These are phyloP conservation scores for Zaprionus africanus DNA, from an alignment of 1,140 invertebrate genomes.

Conservation along the genomic window DNA sequence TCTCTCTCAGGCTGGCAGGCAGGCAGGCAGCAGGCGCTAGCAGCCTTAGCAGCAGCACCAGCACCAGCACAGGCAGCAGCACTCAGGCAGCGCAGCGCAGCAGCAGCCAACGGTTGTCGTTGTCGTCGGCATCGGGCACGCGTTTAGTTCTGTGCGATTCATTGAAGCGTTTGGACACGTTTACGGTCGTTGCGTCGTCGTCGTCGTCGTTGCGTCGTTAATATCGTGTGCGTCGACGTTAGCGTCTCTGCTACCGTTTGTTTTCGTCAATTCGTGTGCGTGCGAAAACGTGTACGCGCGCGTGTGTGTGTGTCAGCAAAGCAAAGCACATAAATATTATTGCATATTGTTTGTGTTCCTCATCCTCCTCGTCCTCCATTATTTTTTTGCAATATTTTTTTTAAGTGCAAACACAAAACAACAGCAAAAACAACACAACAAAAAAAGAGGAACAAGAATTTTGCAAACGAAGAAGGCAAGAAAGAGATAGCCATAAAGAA, in stretches of 20 bases:
- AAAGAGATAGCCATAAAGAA: neutral
- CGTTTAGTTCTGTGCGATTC: slow-evolving; percentile 75
- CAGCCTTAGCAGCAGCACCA: slow-evolving; percentile 11
- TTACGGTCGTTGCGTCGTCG: slow-evolving; percentile 47
- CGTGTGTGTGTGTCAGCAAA: slow-evolving; percentile 8
- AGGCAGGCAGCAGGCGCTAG: slow-evolving; percentile 6
- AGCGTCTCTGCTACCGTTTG: slow-evolving; percentile 12
- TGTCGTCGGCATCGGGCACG: slow-evolving; percentile 17
- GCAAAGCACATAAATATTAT: slow-evolving; percentile 42
- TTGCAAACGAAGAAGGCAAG: slow-evolving; percentile 20
- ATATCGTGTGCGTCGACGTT: slow-evolving; percentile 9
- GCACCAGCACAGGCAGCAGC: slow-evolving; percentile 11
- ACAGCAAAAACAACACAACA: slow-evolving; percentile 14
- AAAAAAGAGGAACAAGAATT: slow-evolving; percentile 37
- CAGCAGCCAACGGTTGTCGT: slow-evolving; percentile 15
- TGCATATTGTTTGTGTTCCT: slow-evolving; percentile 26
- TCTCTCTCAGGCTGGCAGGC: slow-evolving; percentile 6
- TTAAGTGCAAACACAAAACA: slow-evolving; percentile 63
- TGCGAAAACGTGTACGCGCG: slow-evolving; percentile 19
- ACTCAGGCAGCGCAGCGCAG: slow-evolving; percentile 20
- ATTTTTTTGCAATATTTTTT: slow-evolving; percentile 61
- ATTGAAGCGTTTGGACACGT: slow-evolving; percentile 74
- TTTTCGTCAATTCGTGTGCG: slow-evolving; percentile 8
- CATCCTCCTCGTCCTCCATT: neutral
- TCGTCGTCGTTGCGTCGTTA: slow-evolving; percentile 30